Percentiles rank a stretch among this genome's conserved stretches.
phyloP scores from a whole-genome alignment of 92 coral and sea anemone genomes.

The Paragorgia papillata region DNA sequence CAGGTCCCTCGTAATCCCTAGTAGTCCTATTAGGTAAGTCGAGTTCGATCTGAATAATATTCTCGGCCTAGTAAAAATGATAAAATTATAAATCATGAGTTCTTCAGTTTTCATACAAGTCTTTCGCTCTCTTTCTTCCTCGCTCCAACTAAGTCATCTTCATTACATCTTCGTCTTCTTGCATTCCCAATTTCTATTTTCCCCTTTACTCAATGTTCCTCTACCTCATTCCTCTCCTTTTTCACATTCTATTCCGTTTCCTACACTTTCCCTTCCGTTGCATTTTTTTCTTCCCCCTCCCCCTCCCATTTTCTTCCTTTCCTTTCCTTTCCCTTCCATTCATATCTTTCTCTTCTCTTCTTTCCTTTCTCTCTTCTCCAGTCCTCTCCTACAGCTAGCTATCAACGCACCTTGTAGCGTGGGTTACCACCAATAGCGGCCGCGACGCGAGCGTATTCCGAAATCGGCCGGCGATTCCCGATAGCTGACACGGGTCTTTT shows the following conservation, averaged over 20 bases:
- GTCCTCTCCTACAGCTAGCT: neutral
- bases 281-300: too few relatives aligned
- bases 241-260: too few relatives aligned
- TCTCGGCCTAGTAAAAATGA: constrained; percentile 75
- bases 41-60: constrained; percentile 90
- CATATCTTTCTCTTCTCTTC: neutral
- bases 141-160: too few relatives aligned
- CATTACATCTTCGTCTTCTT: too few relatives aligned
- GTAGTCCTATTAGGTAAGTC: constrained; percentile 99
- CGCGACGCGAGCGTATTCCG: constrained; percentile 93
- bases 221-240: too few relatives aligned
- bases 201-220: too few relatives aligned
- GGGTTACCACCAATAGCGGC: constrained; percentile 99
- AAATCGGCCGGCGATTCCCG: constrained; percentile 94
- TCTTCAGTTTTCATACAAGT: too few relatives aligned
- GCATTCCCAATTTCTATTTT: too few relatives aligned
- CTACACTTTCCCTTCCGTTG: too few relatives aligned
- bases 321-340: neutral
- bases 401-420: constrained; percentile 79
- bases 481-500: constrained; percentile 98
- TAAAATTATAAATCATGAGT: neutral
- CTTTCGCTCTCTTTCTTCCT: neutral
- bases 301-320: neutral
- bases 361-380: neutral
- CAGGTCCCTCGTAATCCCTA: constrained; percentile 96